Conservation (phyloP, 2,797 vertebrate genomes). For the Chaunax sp. region DNA sequence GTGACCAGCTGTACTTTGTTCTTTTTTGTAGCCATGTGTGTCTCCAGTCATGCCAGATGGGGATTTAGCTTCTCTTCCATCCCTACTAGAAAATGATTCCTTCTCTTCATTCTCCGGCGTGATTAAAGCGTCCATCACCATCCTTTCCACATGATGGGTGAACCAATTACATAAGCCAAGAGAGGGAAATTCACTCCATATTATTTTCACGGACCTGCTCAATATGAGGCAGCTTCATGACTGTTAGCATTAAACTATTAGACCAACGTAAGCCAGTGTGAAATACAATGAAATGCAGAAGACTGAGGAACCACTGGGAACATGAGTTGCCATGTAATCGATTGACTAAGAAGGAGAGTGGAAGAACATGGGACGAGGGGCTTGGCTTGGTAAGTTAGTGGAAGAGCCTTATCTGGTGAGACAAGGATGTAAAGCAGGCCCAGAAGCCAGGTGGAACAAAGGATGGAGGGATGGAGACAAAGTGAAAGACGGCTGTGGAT, state of each 20-base stretch:
- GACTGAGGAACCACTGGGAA: conserved; percentile 66
- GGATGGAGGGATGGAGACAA: conserved; percentile 26
- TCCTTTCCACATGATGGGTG: conserved; percentile 33
- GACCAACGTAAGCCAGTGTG: conserved; percentile 68
- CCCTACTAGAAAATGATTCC: conserved; percentile 28
- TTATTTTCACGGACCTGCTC: conserved; percentile 63
- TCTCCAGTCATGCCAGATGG: conserved; percentile 14
- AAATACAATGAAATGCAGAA: conserved; percentile 72
- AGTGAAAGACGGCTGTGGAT: conserved; percentile 33
- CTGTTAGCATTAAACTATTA: conserved; percentile 59
- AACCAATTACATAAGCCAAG: conserved; percentile 55
- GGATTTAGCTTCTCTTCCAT: conserved; percentile 25
- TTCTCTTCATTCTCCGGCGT: conserved; percentile 17
- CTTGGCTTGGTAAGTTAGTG: conserved; percentile 40
- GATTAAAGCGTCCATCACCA: conserved; percentile 43
- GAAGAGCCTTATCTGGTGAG: conserved; percentile 30
- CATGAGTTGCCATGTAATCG: conserved; percentile 79
- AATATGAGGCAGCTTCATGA: conserved; percentile 61
- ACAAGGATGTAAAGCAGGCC: conserved; percentile 8
- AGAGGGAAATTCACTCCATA: conserved; percentile 49
- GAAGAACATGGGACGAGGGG: conserved; percentile 32
- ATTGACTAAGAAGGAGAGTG: conserved; percentile 55
- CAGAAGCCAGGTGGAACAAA: conserved; percentile 25
- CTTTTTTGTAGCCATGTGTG: neutral
- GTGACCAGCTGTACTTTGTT: neutral